Percentiles rank a stretch among this genome's conserved stretches.
These are phyloP conservation scores for Chorisops tibialis DNA, from an alignment of 2,888 invertebrate genomes.

Conservation along the genomic window DNA sequence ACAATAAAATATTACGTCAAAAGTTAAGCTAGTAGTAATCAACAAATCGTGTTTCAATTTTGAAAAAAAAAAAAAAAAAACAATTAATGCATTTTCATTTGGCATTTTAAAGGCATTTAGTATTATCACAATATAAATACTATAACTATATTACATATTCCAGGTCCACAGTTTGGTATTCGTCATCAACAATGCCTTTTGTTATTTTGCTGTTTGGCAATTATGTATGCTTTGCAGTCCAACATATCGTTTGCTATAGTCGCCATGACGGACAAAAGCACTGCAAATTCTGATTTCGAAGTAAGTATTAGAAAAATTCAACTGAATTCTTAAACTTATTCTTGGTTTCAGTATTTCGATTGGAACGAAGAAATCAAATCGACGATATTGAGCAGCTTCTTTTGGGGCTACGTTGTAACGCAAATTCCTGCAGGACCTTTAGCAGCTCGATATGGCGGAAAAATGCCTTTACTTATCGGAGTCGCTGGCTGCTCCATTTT, in stretches of 20 bases:
- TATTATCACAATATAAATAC: too few relatives aligned
- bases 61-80: too few relatives aligned
- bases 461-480: not conserved
- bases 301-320: conserved; percentile 1
- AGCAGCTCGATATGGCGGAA: not conserved
- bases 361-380: conserved; percentile 56
- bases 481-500: conserved; percentile 57
- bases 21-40: too few relatives aligned
- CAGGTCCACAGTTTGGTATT: conserved; percentile 52
- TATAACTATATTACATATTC: too few relatives aligned
- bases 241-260: conserved; percentile 71
- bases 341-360: conserved; percentile 35
- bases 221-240: conserved; percentile 64
- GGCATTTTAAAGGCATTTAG: too few relatives aligned
- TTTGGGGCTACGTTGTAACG: conserved; percentile 73
- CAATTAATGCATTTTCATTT: too few relatives aligned
- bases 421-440: conserved; percentile 65
- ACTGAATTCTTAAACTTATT: not conserved
- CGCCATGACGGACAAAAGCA: conserved; percentile 59
- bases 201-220: conserved; percentile 60
- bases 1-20: too few relatives aligned
- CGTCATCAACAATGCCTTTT: conserved; percentile 63
- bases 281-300: conserved; percentile 14
- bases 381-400: conserved; percentile 69
- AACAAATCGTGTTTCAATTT: too few relatives aligned